Evolutionary conservation across 2,113 vertebrate genomes (phyloP).

Genomic region (Daboia siamensis): DNA sequence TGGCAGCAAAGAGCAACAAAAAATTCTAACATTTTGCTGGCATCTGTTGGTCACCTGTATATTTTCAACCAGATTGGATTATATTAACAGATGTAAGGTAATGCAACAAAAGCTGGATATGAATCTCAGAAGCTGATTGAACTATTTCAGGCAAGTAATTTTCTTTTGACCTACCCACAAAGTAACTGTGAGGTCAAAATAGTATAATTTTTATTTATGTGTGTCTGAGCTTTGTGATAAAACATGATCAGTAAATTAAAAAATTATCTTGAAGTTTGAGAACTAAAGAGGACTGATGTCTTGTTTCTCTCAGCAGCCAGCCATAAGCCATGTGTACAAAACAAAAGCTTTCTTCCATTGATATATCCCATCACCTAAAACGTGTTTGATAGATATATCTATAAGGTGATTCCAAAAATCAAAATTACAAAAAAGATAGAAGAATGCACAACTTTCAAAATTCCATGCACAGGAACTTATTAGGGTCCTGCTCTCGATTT

Average conservation of each 20-base stretch:
- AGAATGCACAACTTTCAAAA: background rate
- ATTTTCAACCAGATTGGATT: too few relatives aligned
- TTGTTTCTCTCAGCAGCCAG: background rate
- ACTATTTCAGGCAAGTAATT: background rate
- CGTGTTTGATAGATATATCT: background rate
- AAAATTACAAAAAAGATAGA: background rate
- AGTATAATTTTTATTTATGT: background rate
- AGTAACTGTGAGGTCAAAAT: background rate
- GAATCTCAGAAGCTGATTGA: background rate
- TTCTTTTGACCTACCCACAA: background rate
- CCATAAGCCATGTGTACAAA: background rate
- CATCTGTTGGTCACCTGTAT: too few relatives aligned
- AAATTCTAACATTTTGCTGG: too few relatives aligned
- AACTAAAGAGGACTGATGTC: background rate
- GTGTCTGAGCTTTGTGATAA: background rate
- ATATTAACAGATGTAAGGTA: background rate
- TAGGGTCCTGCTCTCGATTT: background rate
- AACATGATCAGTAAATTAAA: background rate
- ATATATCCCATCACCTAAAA: background rate
- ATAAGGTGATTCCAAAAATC: background rate
- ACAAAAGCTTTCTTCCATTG: background rate
- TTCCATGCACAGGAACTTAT: background rate
- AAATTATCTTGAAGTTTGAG: background rate
- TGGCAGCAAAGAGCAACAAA: too few relatives aligned
- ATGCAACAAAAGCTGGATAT: background rate